Conservation (phyloP, 2,888 invertebrate genomes). For the Hipparchia sbordonii region DNA sequence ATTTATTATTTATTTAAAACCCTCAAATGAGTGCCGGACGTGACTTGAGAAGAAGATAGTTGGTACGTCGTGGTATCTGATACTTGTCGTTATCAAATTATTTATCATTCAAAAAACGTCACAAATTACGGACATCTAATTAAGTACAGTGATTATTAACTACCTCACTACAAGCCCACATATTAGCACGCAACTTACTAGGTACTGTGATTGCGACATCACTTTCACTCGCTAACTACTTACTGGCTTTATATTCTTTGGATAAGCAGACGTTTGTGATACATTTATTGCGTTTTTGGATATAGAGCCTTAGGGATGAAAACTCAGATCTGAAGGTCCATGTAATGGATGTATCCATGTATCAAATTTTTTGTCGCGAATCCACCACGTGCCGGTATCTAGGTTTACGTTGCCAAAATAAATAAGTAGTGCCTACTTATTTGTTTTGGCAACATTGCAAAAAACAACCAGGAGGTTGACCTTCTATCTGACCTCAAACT, state of each 20-base stretch:
- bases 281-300: not conserved
- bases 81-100: slow-evolving; percentile 29
- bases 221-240: slow-evolving; percentile 64
- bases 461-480: no score
- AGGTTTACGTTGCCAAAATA: not conserved
- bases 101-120: slow-evolving; percentile 31
- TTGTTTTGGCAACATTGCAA: no score
- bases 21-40: slow-evolving; percentile 27
- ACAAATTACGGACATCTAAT: slow-evolving; percentile 39
- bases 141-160: slow-evolving; percentile 32
- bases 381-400: not conserved
- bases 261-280: not conserved
- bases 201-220: slow-evolving; percentile 63
- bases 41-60: slow-evolving; percentile 25
- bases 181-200: slow-evolving; percentile 49
- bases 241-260: slow-evolving; percentile 31
- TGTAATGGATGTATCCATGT: no score
- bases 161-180: slow-evolving; percentile 44
- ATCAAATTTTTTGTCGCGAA: no score
- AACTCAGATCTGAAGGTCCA: not conserved
- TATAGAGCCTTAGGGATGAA: not conserved
- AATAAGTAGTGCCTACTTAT: not conserved
- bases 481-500: not conserved
- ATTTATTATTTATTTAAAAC: no score
- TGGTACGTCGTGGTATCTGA: slow-evolving; percentile 18